Percentiles rank a stretch among this genome's conserved stretches.
These are phyloP conservation scores for Sinocyclocheilus rhinocerous DNA, from an alignment of 2,113 vertebrate genomes.

Conservation along the genomic window DNA sequence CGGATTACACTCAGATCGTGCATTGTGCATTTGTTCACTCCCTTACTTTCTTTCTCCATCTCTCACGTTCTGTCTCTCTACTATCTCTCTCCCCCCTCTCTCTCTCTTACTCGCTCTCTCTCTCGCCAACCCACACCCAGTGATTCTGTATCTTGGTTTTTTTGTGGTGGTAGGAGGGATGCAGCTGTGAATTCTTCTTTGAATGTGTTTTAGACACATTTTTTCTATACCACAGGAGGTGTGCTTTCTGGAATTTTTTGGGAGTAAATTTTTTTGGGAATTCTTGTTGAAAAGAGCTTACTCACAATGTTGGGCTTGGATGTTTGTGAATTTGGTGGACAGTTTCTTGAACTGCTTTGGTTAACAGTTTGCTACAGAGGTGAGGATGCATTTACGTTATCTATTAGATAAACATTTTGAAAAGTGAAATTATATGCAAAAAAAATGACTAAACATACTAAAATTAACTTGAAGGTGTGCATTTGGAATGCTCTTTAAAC, in stretches of 20 bases:
- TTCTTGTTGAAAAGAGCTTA: constrained; percentile 53
- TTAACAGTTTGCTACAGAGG: constrained; percentile 86
- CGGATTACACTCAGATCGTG: constrained; percentile 50
- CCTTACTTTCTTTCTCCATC: constrained; percentile 51
- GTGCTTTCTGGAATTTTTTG: constrained; percentile 41
- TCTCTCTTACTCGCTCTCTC: constrained; percentile 16
- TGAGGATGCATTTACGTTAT: constrained; percentile 65
- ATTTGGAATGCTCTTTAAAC: not conserved
- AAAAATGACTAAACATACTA: not conserved
- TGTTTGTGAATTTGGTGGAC: constrained; percentile 84
- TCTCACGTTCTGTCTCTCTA: constrained; percentile 45
- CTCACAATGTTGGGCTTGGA: constrained; percentile 87
- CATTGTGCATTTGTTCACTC: constrained; percentile 41
- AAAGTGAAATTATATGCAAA: not conserved
- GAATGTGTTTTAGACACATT: constrained; percentile 44
- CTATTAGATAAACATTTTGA: not conserved
- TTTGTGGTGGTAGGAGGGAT: constrained; percentile 58
- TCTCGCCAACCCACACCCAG: constrained; percentile 52
- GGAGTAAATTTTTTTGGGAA: constrained; percentile 39
- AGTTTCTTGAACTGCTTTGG: constrained; percentile 87
- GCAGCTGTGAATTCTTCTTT: constrained; percentile 61
- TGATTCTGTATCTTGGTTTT: constrained; percentile 42
- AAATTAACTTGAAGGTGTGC: not conserved
- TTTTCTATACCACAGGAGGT: constrained; percentile 69
- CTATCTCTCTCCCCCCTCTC: constrained; percentile 42